A percentile compares a stretch with the other conserved stretches of the same genome.
These are phyloP conservation scores for Melieria picta DNA, from an alignment of 2,888 invertebrate genomes.

Conservation along the genomic window DNA sequence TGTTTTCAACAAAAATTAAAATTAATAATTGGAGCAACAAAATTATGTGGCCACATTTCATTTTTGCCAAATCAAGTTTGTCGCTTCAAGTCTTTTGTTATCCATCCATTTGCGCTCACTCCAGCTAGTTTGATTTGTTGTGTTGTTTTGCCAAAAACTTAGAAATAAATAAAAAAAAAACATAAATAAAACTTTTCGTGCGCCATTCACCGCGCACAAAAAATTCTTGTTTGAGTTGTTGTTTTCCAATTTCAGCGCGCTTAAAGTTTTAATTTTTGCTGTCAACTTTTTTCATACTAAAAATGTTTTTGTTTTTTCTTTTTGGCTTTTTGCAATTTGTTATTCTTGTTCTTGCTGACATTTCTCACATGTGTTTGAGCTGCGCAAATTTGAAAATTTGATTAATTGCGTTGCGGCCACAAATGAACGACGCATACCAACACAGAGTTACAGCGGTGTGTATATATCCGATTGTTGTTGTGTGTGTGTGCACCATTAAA, in stretches of 20 bases:
- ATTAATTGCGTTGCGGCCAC: slow-evolving; percentile 1
- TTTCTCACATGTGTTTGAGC: not conserved
- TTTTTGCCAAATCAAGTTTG: too few relatives aligned
- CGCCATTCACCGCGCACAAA: too few relatives aligned
- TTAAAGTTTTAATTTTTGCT: not conserved
- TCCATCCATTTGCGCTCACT: too few relatives aligned
- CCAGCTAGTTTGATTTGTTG: not conserved
- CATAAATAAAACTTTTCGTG: too few relatives aligned
- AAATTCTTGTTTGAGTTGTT: not conserved
- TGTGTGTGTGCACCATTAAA: not conserved
- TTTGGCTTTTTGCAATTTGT: not conserved
- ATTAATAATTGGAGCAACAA: too few relatives aligned
- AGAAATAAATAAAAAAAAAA: too few relatives aligned
- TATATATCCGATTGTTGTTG: not conserved
- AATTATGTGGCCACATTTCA: too few relatives aligned
- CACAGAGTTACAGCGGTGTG: not conserved
- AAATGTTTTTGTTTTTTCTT: not conserved
- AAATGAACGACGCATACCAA: not conserved
- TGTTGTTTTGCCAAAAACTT: not conserved
- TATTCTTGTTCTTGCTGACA: slow-evolving; percentile 6
- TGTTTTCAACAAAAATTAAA: too few relatives aligned
- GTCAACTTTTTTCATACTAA: not conserved
- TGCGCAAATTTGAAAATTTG: not conserved
- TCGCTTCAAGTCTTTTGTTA: too few relatives aligned
- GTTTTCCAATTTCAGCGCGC: not conserved